Evolutionary conservation across 2,888 invertebrate genomes (phyloP).

Genomic region (Craniophora ligustri): DNA sequence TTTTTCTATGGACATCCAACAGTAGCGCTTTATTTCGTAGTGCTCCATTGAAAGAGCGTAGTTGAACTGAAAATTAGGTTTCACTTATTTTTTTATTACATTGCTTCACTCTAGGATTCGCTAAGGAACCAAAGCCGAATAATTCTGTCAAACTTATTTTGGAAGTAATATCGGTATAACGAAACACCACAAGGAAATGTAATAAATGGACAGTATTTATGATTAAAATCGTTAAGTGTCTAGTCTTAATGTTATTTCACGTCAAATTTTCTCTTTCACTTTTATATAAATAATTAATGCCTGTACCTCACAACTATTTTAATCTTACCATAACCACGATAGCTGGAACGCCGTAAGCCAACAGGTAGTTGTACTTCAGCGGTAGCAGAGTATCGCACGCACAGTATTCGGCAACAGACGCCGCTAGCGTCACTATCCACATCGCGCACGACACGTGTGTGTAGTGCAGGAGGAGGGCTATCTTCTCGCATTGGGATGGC

Average conservation of each 20-base stretch:
- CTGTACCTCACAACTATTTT: background rate
- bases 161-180: too few relatives aligned
- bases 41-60: constrained; percentile 91
- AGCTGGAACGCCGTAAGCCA: constrained; percentile 90
- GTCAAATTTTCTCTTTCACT: too few relatives aligned
- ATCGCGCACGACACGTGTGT: constrained; percentile 91
- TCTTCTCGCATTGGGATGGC: constrained; percentile 90
- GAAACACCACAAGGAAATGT: too few relatives aligned
- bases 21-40: constrained; percentile 92
- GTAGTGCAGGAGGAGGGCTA: constrained; percentile 91
- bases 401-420: constrained; percentile 85
- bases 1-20: constrained; percentile 93
- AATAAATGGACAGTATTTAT: too few relatives aligned
- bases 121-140: too few relatives aligned
- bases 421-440: constrained; percentile 91
- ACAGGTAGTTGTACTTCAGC: constrained; percentile 88
- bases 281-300: too few relatives aligned
- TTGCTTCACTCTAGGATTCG: too few relatives aligned
- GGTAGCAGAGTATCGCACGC: constrained; percentile 88
- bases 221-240: too few relatives aligned
- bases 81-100: too few relatives aligned
- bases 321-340: constrained; percentile 90
- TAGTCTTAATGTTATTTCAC: too few relatives aligned
- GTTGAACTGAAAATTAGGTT: constrained; percentile 84
- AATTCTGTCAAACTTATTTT: too few relatives aligned